A percentile compares a stretch with the other conserved stretches of the same genome.
phyloP scores from a whole-genome alignment of 2,797 vertebrate genomes.

The Aphelocoma californica region DNA sequence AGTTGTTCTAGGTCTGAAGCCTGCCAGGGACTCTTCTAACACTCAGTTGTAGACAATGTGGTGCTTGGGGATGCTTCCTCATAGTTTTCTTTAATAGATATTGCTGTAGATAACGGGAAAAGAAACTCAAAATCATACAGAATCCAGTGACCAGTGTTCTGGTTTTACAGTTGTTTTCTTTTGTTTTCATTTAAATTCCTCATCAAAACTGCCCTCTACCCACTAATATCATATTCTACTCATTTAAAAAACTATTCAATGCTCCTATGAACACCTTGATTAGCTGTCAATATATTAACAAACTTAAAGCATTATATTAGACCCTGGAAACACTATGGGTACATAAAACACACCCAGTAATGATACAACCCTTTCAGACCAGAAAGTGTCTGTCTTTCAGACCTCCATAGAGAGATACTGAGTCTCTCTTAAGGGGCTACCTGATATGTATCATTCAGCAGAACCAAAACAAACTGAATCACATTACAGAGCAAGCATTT shows the following conservation, averaged over 20 bases:
- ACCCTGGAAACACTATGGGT: not conserved
- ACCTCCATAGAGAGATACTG: not conserved
- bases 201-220: not conserved
- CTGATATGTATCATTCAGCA: not conserved
- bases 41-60: not conserved
- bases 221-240: not conserved
- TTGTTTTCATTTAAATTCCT: not conserved
- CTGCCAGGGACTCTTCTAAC: not conserved
- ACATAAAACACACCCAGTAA: not conserved
- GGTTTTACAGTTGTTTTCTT: not conserved
- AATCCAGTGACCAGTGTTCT: not conserved
- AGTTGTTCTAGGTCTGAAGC: not conserved
- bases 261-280: not conserved
- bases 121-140: not conserved
- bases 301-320: not conserved
- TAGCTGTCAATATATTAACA: not conserved
- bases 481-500: not conserved
- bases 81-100: not conserved
- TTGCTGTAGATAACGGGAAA: not conserved
- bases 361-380: not conserved
- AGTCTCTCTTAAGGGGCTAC: not conserved
- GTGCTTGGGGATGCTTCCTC: not conserved
- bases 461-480: not conserved
- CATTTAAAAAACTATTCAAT: not conserved
- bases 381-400: not conserved